Evolutionary conservation across 1,140 invertebrate genomes (phyloP).

Genomic region (Carcinoscorpius rotundicauda): DNA sequence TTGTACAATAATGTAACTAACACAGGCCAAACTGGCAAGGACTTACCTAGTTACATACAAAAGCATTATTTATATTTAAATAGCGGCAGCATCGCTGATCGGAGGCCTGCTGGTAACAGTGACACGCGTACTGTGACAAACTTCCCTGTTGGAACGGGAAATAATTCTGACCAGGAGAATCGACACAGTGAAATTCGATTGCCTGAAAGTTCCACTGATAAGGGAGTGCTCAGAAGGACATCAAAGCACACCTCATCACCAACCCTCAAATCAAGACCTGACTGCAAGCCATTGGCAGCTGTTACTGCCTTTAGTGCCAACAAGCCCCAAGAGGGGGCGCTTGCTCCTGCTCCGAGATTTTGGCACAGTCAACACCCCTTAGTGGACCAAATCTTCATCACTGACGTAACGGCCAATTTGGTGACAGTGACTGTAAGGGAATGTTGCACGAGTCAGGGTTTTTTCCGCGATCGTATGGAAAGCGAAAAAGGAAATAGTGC

Average conservation of each 20-base stretch:
- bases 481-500: neutral
- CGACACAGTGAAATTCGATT: neutral
- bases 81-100: no score
- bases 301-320: neutral
- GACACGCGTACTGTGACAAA: no score
- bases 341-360: conserved; percentile 43
- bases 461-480: conserved; percentile 44
- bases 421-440: conserved; percentile 89
- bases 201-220: no score
- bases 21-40: no score
- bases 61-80: no score
- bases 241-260: no score
- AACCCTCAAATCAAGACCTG: no score
- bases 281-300: neutral
- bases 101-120: no score
- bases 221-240: no score
- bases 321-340: neutral
- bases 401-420: conserved; percentile 84
- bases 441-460: conserved; percentile 82
- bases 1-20: no score
- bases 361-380: conserved; percentile 65
- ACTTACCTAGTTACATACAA: no score
- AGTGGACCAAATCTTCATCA: conserved; percentile 86
- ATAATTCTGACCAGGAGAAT: conserved; percentile 19
- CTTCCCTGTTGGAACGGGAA: no score